Percentiles rank a stretch among this genome's conserved stretches.
These are phyloP conservation scores for Pteruthius melanotis DNA, from an alignment of 2,113 vertebrate genomes.

Conservation along the genomic window DNA sequence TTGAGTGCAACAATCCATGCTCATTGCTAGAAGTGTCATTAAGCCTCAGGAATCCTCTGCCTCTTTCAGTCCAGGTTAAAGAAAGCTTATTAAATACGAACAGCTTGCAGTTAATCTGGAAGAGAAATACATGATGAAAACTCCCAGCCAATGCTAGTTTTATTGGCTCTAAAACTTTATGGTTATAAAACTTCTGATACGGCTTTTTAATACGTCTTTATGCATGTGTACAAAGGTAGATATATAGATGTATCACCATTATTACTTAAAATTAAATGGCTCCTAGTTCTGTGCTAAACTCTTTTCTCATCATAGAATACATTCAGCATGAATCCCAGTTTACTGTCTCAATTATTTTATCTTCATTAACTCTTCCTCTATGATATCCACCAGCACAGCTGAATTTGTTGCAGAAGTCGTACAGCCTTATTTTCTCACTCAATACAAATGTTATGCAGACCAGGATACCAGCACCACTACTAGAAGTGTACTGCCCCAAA, in stretches of 20 bases:
- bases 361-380: background rate
- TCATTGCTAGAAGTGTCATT: constrained; percentile 75
- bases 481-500: background rate
- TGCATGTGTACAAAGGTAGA: background rate
- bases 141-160: background rate
- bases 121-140: background rate
- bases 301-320: background rate
- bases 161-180: background rate
- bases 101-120: constrained; percentile 83
- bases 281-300: background rate
- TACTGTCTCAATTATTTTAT: background rate
- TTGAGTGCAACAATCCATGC: constrained; percentile 75
- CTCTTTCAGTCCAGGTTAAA: constrained; percentile 80
- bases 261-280: background rate
- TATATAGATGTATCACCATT: background rate
- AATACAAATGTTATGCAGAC: background rate
- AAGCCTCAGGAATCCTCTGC: constrained; percentile 78
- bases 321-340: background rate
- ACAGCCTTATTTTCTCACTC: background rate
- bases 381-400: background rate
- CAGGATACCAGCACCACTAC: background rate
- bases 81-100: constrained; percentile 78
- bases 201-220: background rate
- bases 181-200: background rate
- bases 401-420: background rate